phyloP scores from a whole-genome alignment of 2,113 vertebrate species.

The Anarhynchus alexandrinus region DNA sequence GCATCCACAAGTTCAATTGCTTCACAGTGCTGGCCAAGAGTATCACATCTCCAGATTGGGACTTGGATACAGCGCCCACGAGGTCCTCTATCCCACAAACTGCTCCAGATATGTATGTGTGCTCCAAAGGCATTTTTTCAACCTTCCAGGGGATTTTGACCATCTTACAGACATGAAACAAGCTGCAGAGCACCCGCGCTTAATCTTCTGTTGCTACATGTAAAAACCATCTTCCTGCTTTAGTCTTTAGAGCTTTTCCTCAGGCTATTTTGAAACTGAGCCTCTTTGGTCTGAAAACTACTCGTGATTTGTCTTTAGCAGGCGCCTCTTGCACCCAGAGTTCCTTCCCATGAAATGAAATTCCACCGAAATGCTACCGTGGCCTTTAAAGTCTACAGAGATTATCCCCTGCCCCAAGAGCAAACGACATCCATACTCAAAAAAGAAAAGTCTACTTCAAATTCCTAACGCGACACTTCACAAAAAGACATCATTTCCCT shows the following conservation, averaged over 20 bases:
- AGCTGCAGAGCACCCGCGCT: background rate
- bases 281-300: background rate
- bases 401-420: background rate
- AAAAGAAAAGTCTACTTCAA: background rate
- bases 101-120: fast-evolving
- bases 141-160: background rate
- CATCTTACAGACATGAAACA: background rate
- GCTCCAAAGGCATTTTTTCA: background rate
- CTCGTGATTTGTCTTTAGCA: background rate
- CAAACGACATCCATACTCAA: background rate
- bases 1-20: background rate
- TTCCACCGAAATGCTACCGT: background rate
- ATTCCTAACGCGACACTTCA: background rate
- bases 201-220: background rate
- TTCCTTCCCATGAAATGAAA: background rate
- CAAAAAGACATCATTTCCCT: background rate
- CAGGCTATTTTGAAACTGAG: background rate
- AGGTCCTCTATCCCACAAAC: background rate
- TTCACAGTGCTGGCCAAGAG: background rate
- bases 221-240: background rate
- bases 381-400: background rate
- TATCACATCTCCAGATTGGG: background rate
- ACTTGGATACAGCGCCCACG: fast-evolving
- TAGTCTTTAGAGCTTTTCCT: background rate
- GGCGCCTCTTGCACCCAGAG: background rate